Percentiles rank a stretch among this genome's conserved stretches.
phyloP scores from a whole-genome alignment of 2,113 vertebrate species.

The Varanus salvator region DNA sequence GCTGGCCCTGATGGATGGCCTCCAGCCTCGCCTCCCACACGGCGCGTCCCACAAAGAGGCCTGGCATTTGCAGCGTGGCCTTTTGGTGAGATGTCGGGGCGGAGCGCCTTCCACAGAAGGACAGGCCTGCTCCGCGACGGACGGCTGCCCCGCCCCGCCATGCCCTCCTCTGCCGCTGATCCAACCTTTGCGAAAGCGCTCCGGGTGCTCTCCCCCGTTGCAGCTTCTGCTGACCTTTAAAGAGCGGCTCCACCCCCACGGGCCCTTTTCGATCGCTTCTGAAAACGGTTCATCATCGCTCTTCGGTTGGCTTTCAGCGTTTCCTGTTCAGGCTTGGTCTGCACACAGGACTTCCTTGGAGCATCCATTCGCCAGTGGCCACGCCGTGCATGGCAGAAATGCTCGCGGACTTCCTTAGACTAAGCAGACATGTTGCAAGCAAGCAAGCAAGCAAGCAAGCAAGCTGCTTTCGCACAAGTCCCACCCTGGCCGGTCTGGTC shows the following conservation, averaged over 20 bases:
- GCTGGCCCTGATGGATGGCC: background rate
- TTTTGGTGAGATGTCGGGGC: background rate
- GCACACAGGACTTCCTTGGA: background rate
- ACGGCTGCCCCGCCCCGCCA: background rate
- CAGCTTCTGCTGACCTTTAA: slow-evolving; percentile 2
- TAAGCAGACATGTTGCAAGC: too few species aligned
- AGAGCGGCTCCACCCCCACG: background rate
- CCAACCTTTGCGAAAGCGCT: background rate
- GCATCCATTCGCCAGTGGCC: too few species aligned
- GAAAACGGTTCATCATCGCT: background rate
- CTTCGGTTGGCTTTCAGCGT: background rate
- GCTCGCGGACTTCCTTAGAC: too few species aligned
- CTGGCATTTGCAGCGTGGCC: background rate
- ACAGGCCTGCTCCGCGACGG: too few species aligned
- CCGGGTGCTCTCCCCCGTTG: background rate
- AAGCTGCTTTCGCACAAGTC: background rate
- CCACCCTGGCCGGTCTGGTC: background rate
- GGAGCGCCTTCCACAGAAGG: background rate
- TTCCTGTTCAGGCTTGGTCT: background rate
- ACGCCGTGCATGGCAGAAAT: too few species aligned
- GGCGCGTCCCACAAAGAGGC: background rate
- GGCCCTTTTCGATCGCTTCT: background rate
- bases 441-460: too few species aligned
- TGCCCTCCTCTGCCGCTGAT: background rate
- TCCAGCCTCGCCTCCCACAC: background rate